A percentile compares a stretch with the other conserved stretches of the same genome.
phyloP scores from a whole-genome alignment of 2,888 invertebrate genomes.

The Thysanoteuthis rhombus region DNA sequence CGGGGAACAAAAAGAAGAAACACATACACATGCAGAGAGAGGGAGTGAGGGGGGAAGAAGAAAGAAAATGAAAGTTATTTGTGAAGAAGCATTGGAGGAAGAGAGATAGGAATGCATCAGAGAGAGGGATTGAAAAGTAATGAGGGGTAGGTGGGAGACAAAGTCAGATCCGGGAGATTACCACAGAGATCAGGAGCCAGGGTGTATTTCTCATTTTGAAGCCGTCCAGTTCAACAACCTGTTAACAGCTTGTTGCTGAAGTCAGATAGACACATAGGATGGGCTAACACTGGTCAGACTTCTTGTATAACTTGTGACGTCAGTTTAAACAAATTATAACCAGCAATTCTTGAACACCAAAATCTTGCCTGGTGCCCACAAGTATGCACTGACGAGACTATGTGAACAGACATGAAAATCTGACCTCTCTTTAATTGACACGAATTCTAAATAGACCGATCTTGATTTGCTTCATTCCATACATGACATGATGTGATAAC shows the following conservation, averaged over 20 bases:
- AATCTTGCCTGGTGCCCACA: neutral
- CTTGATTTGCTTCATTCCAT: neutral
- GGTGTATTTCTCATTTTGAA: slow-evolving; percentile 12
- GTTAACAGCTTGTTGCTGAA: neutral
- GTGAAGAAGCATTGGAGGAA: too few relatives aligned
- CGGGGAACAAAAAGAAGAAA: neutral
- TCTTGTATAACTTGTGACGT: neutral
- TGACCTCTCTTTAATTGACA: too few relatives aligned
- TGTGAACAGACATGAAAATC: neutral
- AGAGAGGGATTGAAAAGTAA: too few relatives aligned
- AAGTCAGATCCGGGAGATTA: too few relatives aligned
- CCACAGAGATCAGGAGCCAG: neutral
- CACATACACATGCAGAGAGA: neutral
- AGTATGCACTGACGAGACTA: neutral
- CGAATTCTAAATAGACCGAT: too few relatives aligned
- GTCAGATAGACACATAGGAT: neutral
- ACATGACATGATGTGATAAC: neutral
- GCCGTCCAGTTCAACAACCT: neutral
- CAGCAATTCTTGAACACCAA: neutral
- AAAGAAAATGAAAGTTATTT: neutral
- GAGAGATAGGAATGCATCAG: too few relatives aligned
- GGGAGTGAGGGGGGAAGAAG: neutral
- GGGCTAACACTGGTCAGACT: neutral
- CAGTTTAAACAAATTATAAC: neutral
- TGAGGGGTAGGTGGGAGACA: too few relatives aligned